phyloP scores from a whole-genome alignment of 2,888 invertebrate species.

The Cryptocephalus moraei region DNA sequence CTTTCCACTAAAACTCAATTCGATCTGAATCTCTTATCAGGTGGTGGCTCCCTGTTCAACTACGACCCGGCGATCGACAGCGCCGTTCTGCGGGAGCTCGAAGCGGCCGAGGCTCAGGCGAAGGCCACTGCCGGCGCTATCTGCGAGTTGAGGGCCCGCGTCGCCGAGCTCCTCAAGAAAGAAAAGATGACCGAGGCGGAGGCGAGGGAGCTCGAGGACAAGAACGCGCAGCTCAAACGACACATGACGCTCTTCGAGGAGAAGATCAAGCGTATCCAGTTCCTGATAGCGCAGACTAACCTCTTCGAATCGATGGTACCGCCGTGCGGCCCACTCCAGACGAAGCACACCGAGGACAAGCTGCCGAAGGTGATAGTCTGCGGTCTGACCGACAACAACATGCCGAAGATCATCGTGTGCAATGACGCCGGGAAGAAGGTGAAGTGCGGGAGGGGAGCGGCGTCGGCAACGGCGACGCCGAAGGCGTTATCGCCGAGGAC shows the following conservation, averaged over 20 bases:
- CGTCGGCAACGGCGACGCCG: conserved; percentile 1
- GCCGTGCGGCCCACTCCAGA: conserved; percentile 19
- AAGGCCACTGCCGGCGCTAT: conserved; percentile 40
- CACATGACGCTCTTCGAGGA: conserved; percentile 53
- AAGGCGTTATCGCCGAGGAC: not conserved
- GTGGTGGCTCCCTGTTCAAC: conserved; percentile 12
- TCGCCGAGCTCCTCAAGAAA: conserved; percentile 43
- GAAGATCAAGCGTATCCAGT: conserved; percentile 48
- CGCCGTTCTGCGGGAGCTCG: conserved; percentile 37
- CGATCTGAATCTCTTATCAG: not conserved
- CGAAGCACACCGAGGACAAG: conserved; percentile 27
- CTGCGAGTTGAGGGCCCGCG: conserved; percentile 33
- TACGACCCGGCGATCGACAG: conserved; percentile 24
- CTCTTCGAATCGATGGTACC: conserved; percentile 31
- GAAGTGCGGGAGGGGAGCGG: conserved; percentile 3
- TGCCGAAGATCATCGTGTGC: conserved; percentile 46
- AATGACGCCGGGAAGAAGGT: conserved; percentile 25
- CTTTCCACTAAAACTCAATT: no score
- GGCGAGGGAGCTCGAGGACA: conserved; percentile 44
- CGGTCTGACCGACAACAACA: conserved; percentile 40
- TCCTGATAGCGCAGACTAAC: conserved; percentile 35
- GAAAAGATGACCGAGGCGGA: conserved; percentile 47
- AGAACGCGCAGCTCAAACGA: conserved; percentile 46
- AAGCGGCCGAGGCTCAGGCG: conserved; percentile 40
- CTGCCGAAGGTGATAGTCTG: conserved; percentile 46